Evolutionary conservation across 2,797 vertebrate species (phyloP), one percentile per base, ranked within the genome.

Genomic region (Valencia hispanica): DNA sequence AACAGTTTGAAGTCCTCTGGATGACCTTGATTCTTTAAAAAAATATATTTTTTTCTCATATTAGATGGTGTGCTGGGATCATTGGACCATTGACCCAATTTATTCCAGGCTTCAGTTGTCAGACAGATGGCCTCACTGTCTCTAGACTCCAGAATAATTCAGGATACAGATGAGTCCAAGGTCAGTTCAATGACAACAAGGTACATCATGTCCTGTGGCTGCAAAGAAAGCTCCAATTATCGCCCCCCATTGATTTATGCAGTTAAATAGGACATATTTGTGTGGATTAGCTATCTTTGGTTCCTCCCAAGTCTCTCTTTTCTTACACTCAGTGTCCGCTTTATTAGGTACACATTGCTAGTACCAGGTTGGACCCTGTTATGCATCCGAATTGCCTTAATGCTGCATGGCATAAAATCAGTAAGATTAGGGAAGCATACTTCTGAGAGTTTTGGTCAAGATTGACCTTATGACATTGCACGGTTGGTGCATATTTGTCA

Each of bases 111-210:
- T 74, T 66, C 63, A 41, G 61, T 32, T 66, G 73, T 65, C 34
- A n/a, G 70, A 71, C 73, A 66, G 73, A 63, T 48, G 61, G 43
- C 65, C n/a, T 45, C 65, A 57, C 25, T 59, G 51, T 48, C 61
- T 50, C 47, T 50, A 65, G 59, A 47, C 61, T 39, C 73, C 47
- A 41, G 32, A 74, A 65, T 66, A 74, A 39, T 66, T 74, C 12
- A 17, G 73, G 47, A 50, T 36, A 27, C 61, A 51, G 73, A 66
- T 15, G 47, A 66, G 45, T 66, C 63, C 18, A n/a, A 50, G 61
- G 47, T 66, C 61, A 50, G 48, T n/a, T 74, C 32, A 59, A 74
- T 65, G 43, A 20, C 61, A 17, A 48, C 45, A 39, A 63, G 55
- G 41, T 34, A 17, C 61, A 43, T 63, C 30, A 36, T 61, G 32